These are phyloP conservation scores for Nestor notabilis DNA, from an alignment of 2,113 vertebrate species.

Conservation along the genomic window DNA sequence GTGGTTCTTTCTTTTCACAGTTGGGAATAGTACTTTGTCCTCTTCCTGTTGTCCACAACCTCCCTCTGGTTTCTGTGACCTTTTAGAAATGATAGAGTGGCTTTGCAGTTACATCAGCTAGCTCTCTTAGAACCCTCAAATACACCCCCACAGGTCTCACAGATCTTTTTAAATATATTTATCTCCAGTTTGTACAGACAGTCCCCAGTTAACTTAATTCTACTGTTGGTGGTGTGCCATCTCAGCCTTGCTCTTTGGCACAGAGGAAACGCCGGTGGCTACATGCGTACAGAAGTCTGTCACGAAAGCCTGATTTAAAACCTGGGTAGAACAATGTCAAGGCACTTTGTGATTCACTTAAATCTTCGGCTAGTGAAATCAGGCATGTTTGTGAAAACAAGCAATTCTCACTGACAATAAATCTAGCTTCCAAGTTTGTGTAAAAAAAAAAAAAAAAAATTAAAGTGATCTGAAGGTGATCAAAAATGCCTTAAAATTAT, in stretches of 20 bases:
- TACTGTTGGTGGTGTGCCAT: background rate
- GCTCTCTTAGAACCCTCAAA: background rate
- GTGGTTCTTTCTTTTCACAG: background rate
- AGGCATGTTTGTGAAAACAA: background rate
- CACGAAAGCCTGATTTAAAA: background rate
- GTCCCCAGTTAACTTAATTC: background rate
- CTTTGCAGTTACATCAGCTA: background rate
- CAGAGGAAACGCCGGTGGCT: background rate
- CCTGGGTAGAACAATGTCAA: background rate
- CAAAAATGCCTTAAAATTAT: background rate
- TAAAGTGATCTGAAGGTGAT: background rate
- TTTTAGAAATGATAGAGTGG: background rate
- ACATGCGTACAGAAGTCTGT: accelerated
- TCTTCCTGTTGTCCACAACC: background rate
- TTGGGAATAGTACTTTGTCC: background rate
- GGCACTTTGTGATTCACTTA: background rate
- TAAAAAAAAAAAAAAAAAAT: background rate
- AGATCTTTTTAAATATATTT: background rate
- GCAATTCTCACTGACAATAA: background rate
- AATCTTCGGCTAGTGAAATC: background rate
- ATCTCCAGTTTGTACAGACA: background rate
- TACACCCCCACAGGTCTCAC: background rate
- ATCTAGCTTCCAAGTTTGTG: background rate
- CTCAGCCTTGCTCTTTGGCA: background rate
- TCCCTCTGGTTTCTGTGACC: background rate